Conservation (phyloP, 2,113 vertebrate genomes). For the Marcusenius ussheri region DNA sequence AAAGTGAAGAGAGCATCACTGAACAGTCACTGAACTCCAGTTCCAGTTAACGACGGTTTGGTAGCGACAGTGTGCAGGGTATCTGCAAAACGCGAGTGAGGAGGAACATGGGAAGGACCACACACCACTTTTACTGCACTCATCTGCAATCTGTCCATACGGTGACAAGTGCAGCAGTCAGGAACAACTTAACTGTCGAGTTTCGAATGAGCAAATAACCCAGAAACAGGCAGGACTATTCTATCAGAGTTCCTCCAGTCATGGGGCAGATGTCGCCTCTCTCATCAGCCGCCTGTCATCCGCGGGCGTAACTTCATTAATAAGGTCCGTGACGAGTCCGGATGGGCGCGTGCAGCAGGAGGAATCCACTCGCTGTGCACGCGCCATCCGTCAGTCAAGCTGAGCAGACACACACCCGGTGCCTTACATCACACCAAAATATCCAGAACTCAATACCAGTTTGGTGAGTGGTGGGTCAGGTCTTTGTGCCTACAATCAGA, state of each 20-base stretch:
- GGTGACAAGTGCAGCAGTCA: not conserved
- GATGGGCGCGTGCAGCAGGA: not conserved
- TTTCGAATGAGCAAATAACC: not conserved
- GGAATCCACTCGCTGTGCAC: not conserved
- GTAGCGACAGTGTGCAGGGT: not conserved
- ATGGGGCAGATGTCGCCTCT: not conserved
- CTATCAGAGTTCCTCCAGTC: not conserved
- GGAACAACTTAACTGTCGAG: not conserved
- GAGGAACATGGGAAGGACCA: not conserved
- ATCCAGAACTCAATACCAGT: not conserved
- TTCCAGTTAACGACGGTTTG: not conserved
- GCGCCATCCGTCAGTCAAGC: not conserved
- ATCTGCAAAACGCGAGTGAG: not conserved
- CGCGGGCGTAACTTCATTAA: not conserved
- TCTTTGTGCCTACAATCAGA: not conserved
- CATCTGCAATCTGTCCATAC: not conserved
- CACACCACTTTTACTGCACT: not conserved
- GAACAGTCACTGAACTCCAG: not conserved
- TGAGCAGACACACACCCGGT: not conserved
- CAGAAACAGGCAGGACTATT: not conserved
- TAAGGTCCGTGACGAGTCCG: not conserved
- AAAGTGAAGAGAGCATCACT: slow-evolving; percentile 37
- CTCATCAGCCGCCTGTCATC: not conserved
- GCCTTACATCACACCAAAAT: not conserved
- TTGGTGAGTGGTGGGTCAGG: not conserved